A percentile compares a stretch with the other conserved stretches of the same genome.
These are phyloP conservation scores for Aspidiotus destructor DNA, from an alignment of 2,888 invertebrate genomes.

Conservation along the genomic window DNA sequence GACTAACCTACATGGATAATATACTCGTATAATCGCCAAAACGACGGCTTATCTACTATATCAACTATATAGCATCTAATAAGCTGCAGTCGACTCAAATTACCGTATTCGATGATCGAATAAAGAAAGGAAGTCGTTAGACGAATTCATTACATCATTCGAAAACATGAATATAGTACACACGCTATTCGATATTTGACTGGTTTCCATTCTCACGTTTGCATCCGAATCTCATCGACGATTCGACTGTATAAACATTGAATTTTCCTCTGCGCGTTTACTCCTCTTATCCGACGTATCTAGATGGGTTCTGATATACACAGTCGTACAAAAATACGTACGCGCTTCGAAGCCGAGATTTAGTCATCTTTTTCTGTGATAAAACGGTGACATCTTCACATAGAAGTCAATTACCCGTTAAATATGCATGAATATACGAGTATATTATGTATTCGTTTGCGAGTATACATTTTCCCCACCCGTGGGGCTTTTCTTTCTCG, in stretches of 20 bases:
- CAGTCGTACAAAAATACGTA: too few relatives aligned
- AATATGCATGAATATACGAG: not conserved
- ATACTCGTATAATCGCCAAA: too few relatives aligned
- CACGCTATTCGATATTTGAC: conserved; percentile 11
- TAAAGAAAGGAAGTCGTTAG: too few relatives aligned
- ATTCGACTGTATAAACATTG: not conserved
- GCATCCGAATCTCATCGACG: conserved; percentile 15
- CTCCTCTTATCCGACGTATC: conserved; percentile 1
- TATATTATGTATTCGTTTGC: not conserved
- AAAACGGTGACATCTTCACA: conserved; percentile 23
- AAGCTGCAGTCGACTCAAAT: too few relatives aligned
- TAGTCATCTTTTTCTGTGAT: conserved; percentile 17
- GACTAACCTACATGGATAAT: too few relatives aligned
- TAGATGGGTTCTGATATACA: not conserved
- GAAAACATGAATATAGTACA: not conserved
- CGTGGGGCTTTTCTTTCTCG: not conserved
- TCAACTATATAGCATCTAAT: too few relatives aligned
- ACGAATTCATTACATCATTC: not conserved
- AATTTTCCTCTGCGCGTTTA: not conserved
- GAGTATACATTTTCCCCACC: not conserved
- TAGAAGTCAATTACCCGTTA: conserved; percentile 27
- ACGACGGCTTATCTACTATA: too few relatives aligned
- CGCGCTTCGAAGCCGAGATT: conserved; percentile 14
- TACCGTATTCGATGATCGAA: too few relatives aligned
- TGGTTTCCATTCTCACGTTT: conserved; percentile 31